Evolutionary conservation across 2,888 invertebrate species (phyloP), one percentile per base, ranked within the genome.

Genomic region (Machimus atricapillus): DNA sequence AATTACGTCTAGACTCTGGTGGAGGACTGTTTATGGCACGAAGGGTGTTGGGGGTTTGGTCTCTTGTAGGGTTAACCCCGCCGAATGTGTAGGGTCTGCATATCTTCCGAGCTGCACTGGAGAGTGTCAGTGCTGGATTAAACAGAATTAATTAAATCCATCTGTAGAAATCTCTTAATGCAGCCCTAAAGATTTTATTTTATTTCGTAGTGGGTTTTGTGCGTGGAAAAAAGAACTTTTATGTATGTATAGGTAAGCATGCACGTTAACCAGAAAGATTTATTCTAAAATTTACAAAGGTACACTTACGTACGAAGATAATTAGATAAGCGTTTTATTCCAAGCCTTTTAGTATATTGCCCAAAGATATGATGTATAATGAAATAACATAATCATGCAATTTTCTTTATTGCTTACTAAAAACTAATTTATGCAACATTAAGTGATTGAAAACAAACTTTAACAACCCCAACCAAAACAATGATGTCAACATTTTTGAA

Each of bases 1-100:
- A 81, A 81, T 81, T 81, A 81, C 81, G 81, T 81, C 81, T 81
- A 81, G 81, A 81, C 81, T 81, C 81, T 46, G 56, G 52, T 81
- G 81, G 52, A 81, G 81, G 31, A 56, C 81, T 52, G 46, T 81
- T 81, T 78, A 78, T 43, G 78, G 78, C 46, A 81, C 52, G 34
- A 31, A 81, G 14, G 81, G 14, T 23, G n/a, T 12, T 37, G 23
- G 6, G 43, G 78, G 46, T 8, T 14, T 46, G 27, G 66, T 16
- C 16, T 31, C n/a, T 23, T 81, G 66, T 66, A 66, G 66, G 27
- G 66, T 81, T 81, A 31, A 81, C 19, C 56, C 52, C 52, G 31
- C 81, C 16, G 66, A 23, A 66, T 81, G 37, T 40, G 43, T 40
- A 78, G 43, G 78, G 78, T 16, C 43, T 78, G 37, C 23, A 78